Evolutionary conservation across 2,113 vertebrate species (phyloP).

Genomic region (Mesitornis unicolor): DNA sequence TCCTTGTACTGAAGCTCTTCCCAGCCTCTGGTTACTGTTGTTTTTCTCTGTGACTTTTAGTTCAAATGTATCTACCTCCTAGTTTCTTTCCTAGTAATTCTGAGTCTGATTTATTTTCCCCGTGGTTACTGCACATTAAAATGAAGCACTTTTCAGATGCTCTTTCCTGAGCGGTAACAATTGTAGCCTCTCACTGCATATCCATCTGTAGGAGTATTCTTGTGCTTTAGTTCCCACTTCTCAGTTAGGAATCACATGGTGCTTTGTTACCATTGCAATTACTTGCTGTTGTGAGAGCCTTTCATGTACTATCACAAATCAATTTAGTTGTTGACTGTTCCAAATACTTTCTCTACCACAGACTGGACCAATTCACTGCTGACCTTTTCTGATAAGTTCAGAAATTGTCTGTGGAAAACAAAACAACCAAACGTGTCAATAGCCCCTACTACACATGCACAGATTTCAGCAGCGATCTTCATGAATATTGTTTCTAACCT

Average conservation of each 20-base stretch:
- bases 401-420: background rate
- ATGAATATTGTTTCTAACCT: background rate
- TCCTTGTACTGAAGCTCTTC: background rate
- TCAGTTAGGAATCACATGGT: background rate
- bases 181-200: background rate
- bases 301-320: fast-evolving
- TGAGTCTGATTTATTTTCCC: background rate
- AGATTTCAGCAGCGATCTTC: background rate
- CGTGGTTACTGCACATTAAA: background rate
- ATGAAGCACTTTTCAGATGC: background rate
- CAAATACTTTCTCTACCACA: background rate
- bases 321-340: background rate
- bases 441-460: background rate
- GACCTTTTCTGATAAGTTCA: background rate
- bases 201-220: background rate
- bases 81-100: background rate
- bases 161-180: background rate
- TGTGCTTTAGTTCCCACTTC: background rate
- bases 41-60: background rate
- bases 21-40: background rate
- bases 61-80: background rate
- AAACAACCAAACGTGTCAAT: background rate
- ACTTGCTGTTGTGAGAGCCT: background rate
- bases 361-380: background rate
- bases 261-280: background rate